Evolutionary conservation across 2,113 vertebrate genomes (phyloP), one percentile per base, ranked within the genome.

Genomic region (Thamnophis sirtalis): DNA sequence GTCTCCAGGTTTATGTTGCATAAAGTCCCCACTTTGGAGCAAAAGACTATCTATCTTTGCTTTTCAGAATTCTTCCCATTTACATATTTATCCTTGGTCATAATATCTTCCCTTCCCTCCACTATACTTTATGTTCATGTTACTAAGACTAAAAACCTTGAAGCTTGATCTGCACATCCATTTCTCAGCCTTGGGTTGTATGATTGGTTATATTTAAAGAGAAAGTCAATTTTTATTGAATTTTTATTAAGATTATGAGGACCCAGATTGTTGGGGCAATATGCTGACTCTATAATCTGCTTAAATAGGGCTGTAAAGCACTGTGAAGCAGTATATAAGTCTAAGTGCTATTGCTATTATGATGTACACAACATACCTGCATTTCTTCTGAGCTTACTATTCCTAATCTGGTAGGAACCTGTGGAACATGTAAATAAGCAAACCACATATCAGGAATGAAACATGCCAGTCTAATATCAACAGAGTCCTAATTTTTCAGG

Each of bases 381-480:
- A 93, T 95, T 97, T 97, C 94, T 96, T 96, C 96, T 92, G 96
- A 97, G 88, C 93, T 97, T 90, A 93, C 90, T 89, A 93, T 89
- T 88, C 93, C 95, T 92, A 96, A 68, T 93, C 93, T 95, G 89
- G 84, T 92, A 94, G 94, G 92, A 49, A 95, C 88, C 94, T 96
- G 91, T 92, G 56, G 56, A 90, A 90, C 5, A 89, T 43, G 11
- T 9, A 50, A 33, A 33, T 68, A 68, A 63, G n/a, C 21, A 92
- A 85, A 60, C 54, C 28, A 51, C 0, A 19, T 13, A 89, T 49
- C 5, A 90, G 6, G n/a, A 1, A 33, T 21, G 4, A 89, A 9
- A 43, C 56, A 43, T 60, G 6, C 15, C 84, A 89, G 80, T 1
- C 22, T 53, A 53, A 63, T 63, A 38, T 28, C 38, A 58, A 38